phyloP scores from a whole-genome alignment of 2,888 invertebrate species.

The Ashinkailepas kermadecensis region DNA sequence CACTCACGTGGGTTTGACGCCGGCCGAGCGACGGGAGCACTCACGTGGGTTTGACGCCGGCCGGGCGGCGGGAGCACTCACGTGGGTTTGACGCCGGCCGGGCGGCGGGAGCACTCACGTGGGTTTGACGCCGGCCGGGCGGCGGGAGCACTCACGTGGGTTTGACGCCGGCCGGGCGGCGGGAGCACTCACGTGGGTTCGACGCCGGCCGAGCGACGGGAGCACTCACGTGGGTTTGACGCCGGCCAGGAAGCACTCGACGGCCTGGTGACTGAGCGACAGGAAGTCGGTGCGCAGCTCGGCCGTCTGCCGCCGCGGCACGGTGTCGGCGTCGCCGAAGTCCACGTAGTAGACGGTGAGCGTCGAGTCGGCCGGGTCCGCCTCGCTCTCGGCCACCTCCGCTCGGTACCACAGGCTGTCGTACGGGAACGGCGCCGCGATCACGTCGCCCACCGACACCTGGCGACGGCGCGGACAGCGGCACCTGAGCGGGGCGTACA shows the following conservation, averaged over 20 bases:
- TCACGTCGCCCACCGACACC: slow-evolving; percentile 65
- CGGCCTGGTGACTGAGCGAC: slow-evolving; percentile 68
- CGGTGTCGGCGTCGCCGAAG: slow-evolving; percentile 73
- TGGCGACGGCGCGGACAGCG: slow-evolving; percentile 36
- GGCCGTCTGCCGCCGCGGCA: slow-evolving; percentile 57
- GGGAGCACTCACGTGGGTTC: no score
- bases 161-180: no score
- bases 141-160: no score
- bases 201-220: no score
- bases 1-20: no score
- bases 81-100: no score
- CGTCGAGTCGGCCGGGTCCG: slow-evolving; percentile 52
- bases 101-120: no score
- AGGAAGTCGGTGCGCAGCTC: slow-evolving; percentile 68
- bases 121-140: no score
- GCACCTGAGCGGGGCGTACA: not conserved
- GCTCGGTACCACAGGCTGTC: slow-evolving; percentile 71
- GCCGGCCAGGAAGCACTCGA: slow-evolving; percentile 74
- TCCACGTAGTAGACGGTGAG: slow-evolving; percentile 74
- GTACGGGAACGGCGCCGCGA: slow-evolving; percentile 72
- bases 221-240: slow-evolving; percentile 53
- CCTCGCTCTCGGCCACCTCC: slow-evolving; percentile 51
- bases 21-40: slow-evolving; percentile 30
- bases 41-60: slow-evolving; percentile 57
- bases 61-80: no score